These are phyloP conservation scores for Phalacrocorax aristotelis DNA, from an alignment of 2,113 vertebrate species.

Conservation along the genomic window DNA sequence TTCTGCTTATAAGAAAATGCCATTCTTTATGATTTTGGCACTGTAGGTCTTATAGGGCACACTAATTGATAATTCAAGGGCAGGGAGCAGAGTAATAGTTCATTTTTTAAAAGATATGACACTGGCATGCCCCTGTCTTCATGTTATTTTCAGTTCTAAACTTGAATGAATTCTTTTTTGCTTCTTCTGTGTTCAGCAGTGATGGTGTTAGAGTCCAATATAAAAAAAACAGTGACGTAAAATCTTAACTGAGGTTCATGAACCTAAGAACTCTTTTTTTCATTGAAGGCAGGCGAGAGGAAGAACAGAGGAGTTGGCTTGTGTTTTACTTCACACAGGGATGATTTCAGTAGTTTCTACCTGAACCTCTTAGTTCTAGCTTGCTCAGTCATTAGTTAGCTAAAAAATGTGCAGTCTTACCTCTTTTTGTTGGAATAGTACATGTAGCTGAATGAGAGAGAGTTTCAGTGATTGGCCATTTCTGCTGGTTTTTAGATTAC, in stretches of 20 bases:
- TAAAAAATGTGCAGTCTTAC: not conserved
- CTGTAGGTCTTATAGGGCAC: not conserved
- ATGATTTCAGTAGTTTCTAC: not conserved
- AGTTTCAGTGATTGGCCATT: not conserved
- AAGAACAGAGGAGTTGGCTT: not conserved
- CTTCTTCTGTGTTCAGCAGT: not conserved
- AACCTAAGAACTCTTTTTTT: not conserved
- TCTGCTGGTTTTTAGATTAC: not conserved
- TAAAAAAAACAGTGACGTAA: not conserved
- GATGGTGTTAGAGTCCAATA: not conserved
- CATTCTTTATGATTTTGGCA: not conserved
- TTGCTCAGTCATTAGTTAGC: not conserved
- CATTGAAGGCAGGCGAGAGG: not conserved
- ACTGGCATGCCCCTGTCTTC: not conserved
- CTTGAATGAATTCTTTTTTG: not conserved
- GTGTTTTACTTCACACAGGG: not conserved
- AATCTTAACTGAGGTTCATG: not conserved
- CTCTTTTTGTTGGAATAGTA: not conserved
- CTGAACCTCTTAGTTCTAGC: not conserved
- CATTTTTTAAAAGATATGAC: not conserved
- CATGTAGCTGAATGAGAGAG: not conserved
- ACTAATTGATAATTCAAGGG: not conserved
- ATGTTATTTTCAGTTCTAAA: not conserved
- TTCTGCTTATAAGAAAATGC: not conserved
- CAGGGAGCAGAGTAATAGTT: not conserved